Evolutionary conservation across 2,797 vertebrate species (phyloP).

Genomic region (Serranus cabrilla): DNA sequence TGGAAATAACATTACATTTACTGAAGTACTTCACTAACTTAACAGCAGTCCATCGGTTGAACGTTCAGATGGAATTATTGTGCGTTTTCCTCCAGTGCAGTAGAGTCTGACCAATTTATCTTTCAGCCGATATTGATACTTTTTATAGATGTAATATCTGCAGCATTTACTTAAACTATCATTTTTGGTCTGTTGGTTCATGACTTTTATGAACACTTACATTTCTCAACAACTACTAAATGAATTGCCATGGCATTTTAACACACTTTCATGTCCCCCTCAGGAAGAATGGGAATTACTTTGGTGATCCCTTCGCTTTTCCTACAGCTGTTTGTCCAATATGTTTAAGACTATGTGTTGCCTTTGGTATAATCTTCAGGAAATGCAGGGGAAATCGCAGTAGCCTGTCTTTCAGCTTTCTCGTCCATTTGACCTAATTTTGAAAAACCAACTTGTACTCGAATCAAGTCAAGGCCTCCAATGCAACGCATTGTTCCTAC

Average conservation of each 20-base stretch:
- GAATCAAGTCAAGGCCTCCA: no score
- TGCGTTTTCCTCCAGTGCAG: neutral
- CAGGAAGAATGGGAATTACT: conserved; percentile 9
- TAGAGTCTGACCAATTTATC: no score
- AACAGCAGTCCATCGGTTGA: neutral
- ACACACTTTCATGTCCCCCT: neutral
- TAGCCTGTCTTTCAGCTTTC: no score
- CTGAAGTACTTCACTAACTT: neutral
- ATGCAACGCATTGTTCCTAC: no score
- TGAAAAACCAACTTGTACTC: no score
- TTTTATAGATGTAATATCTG: no score
- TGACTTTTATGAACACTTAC: neutral
- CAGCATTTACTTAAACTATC: no score
- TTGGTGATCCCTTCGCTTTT: neutral
- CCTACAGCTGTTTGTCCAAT: neutral
- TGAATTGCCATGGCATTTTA: neutral
- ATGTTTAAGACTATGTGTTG: neutral
- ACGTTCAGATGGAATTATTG: neutral
- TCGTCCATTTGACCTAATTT: no score
- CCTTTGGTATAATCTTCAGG: no score
- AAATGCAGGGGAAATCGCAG: no score
- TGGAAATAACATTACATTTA: neutral
- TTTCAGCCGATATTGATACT: no score
- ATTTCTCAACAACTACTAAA: neutral
- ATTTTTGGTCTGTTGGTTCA: neutral